phyloP scores from a whole-genome alignment of 2,888 invertebrate genomes.

The Carterocephalus palaemon region DNA sequence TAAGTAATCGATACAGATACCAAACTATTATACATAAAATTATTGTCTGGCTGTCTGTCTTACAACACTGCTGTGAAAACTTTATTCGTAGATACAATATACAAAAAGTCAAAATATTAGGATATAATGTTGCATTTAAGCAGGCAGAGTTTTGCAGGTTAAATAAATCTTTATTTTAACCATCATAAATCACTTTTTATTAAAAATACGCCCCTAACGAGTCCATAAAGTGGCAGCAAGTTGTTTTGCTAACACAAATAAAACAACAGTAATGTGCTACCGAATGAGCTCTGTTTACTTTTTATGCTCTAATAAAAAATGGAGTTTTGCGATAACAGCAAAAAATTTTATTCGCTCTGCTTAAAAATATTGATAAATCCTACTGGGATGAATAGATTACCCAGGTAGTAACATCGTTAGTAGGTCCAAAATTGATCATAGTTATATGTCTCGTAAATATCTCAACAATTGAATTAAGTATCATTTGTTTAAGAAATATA shows the following conservation, averaged over 20 bases:
- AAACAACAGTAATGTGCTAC: constrained; percentile 59
- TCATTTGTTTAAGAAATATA: no score
- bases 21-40: no score
- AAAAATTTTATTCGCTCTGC: constrained; percentile 36
- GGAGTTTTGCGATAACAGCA: constrained; percentile 40
- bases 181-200: constrained; percentile 58
- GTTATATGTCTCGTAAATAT: no score
- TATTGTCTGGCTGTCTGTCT: no score
- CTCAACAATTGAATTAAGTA: no score
- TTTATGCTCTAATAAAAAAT: constrained; percentile 51
- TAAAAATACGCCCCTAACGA: constrained; percentile 50
- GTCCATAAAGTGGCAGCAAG: constrained; percentile 52
- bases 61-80: neutral
- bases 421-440: no score
- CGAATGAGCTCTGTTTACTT: constrained; percentile 54
- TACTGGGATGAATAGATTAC: no score
- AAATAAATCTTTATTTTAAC: constrained; percentile 6
- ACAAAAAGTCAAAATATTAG: neutral
- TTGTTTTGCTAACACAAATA: constrained; percentile 52
- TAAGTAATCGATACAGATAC: no score
- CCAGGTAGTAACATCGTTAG: no score
- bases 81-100: no score
- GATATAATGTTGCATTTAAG: no score
- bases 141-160: neutral
- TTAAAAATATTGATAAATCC: no score